These are phyloP conservation scores for Macrosoma leucophasiata DNA, from an alignment of 2,888 invertebrate genomes.

Conservation along the genomic window DNA sequence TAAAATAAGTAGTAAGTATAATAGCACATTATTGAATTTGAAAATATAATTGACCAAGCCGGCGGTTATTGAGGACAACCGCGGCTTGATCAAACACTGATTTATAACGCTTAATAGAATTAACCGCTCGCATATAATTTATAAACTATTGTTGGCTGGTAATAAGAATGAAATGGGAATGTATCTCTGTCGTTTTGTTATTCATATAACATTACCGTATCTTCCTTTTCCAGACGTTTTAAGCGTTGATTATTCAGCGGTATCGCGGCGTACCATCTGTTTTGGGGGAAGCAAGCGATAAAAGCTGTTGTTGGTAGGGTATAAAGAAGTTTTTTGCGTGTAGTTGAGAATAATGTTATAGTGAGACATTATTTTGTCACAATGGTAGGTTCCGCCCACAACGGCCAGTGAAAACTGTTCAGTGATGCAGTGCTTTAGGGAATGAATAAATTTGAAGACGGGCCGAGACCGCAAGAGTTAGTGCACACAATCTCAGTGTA, in stretches of 20 bases:
- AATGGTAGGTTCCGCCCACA: constrained; percentile 72
- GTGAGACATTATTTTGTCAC: constrained; percentile 74
- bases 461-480: constrained; percentile 46
- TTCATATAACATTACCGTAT: constrained; percentile 75
- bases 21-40: constrained; percentile 16
- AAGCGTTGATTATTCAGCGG: constrained; percentile 75
- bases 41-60: constrained; percentile 7
- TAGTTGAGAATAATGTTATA: constrained; percentile 49
- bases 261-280: constrained; percentile 68
- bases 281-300: constrained; percentile 33
- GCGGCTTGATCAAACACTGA: constrained; percentile 1
- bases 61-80: constrained; percentile 2
- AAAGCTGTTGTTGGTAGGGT: constrained; percentile 33
- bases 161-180: constrained; percentile 71
- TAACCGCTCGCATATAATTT: constrained; percentile 46
- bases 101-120: constrained; percentile 28
- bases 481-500: constrained; percentile 50
- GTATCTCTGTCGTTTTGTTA: constrained; percentile 73
- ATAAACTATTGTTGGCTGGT: constrained; percentile 59
- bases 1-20: too few species aligned
- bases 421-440: constrained; percentile 72
- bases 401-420: constrained; percentile 58
- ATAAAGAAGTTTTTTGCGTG: constrained; percentile 50
- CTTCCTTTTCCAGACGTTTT: constrained; percentile 75
- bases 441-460: constrained; percentile 69